Evolutionary conservation across 2,113 vertebrate species (phyloP).

Genomic region (Anolis sagrei): DNA sequence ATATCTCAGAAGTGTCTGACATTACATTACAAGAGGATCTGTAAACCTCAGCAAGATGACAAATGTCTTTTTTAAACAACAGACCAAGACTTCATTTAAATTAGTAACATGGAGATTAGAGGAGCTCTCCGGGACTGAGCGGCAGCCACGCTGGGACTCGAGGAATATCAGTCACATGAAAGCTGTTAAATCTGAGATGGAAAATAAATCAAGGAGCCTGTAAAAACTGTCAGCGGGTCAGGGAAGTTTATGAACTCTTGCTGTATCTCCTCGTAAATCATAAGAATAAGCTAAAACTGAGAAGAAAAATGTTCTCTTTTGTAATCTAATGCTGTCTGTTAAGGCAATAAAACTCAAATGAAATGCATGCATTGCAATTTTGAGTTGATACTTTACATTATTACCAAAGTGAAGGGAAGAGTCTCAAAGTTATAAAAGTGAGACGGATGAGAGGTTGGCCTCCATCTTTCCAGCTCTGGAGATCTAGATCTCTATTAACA

Average conservation of each 20-base stretch:
- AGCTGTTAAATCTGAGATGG: conserved; percentile 85
- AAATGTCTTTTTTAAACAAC: conserved; percentile 88
- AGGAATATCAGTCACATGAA: conserved; percentile 89
- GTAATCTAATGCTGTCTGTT: conserved; percentile 87
- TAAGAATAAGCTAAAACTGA: conserved; percentile 85
- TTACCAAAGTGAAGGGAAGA: conserved; percentile 81
- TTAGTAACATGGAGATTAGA: conserved; percentile 88
- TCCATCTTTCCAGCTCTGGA: conserved; percentile 11
- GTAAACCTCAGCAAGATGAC: conserved; percentile 82
- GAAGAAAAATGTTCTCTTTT: conserved; percentile 87
- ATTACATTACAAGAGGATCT: conserved; percentile 86
- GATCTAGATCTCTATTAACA: conserved; percentile 36
- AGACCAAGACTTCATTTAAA: conserved; percentile 87
- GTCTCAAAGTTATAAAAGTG: conserved; percentile 78
- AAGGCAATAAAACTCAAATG: conserved; percentile 87
- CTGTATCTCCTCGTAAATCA: conserved; percentile 89
- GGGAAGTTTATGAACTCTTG: conserved; percentile 91
- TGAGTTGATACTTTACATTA: conserved; percentile 86
- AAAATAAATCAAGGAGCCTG: conserved; percentile 89
- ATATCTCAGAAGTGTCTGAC: conserved; percentile 86
- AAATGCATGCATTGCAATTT: conserved; percentile 86
- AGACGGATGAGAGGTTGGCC: conserved; percentile 72
- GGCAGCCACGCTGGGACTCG: conserved; percentile 76
- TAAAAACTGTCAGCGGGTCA: conserved; percentile 88
- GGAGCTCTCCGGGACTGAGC: conserved; percentile 75